Evolutionary conservation across 2,113 vertebrate genomes (phyloP), one percentile per base, ranked within the genome.

Genomic region (Brienomyrus brachyistius): DNA sequence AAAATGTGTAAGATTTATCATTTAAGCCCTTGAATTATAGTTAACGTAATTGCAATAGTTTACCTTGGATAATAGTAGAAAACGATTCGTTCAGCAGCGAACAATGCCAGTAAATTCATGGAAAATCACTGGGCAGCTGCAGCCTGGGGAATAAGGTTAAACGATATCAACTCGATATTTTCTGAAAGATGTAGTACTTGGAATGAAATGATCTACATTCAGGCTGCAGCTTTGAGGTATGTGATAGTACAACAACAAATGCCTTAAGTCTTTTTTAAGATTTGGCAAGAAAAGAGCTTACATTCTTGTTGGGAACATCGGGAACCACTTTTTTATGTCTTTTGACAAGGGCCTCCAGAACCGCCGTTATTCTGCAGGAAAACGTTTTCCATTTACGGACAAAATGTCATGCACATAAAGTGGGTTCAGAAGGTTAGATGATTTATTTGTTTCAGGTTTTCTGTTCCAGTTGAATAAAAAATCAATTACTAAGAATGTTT

Each of bases 111-210:
- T 6, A 80, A 43, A 80, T 80, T 80, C 74, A 80, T 80, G 74
- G 74, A 80, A 80, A 80, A 80, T 80, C 74, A 80, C 74, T 80
- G 74, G 74, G 35, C 13, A 80, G 74, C 74, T 80, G 74, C 74
- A 80, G 74, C 35, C 74, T 19, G 74, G 35, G 13, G 5, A 77
- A 77, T 40, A 77, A 43, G 74, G 35, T 80, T 40, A 43, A 35
- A 80, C 74, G 35, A 80, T 43, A 80, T 40, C 13, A 80, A 80
- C 31, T 19, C 13, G 17, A 43, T 80, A 80, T 80, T 80, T 80
- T 43, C 74, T 43, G 74, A 80, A 80, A 80, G 7, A 80, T 80
- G 15, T 80, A 80, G 5, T 43, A 80, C 35, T 80, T 80, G 74
- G 74, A 40, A 80, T 80, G 74, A 80, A 77, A 80, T 43, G 17